Base-by-base conservation (phyloP, 2,113 vertebrate genomes). In the Todiramphus chloris region DNA sequence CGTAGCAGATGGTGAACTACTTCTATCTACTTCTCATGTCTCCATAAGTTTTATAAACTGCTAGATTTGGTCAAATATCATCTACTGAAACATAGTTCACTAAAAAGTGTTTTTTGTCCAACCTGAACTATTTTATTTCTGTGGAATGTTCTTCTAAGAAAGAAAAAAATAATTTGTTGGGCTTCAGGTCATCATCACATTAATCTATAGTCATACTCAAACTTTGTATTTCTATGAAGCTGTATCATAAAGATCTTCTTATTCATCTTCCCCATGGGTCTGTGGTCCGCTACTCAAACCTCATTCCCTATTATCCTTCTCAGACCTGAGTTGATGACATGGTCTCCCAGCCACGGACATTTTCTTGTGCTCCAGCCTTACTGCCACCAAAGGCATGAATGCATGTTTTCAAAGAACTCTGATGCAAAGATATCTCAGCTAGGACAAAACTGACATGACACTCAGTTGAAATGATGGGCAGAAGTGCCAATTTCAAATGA, bases 1-100 rank as follows among this genome's bases (percentile, higher is more conserved):
- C 37, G 62, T 48, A 87, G 27, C 70, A 93, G 44, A 87, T 75
- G 39, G 53, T 43, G 21, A 87, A 85, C 10, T 13, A 8, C 15
- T 94, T 87, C 0, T 0, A 58, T 73, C 66, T 8, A 39, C 16
- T 93, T 75, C 72, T 69, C 77, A 60, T 46, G 39, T 46, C 62
- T 76, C 39, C 15, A 3, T 76, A 79, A 50, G 15, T 85, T 91
- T 60, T 69, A 63, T 60, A 76, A 76, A 79, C 27, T 50, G 1
- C 23, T 76, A 79, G 48, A 94, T 37, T 19, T 69, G 28, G 50
- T 79, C 33, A 95, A 85, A 51, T 62, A 73, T n/a, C 28, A 90
- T 66, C 28, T 74, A 4, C 7, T 70, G 53, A 89, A 75, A 84
- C 51, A 79, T 5, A 58, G 27, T n/a, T 89, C 28, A 51, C 15